phyloP scores from a whole-genome alignment of 2,888 invertebrate genomes.

The Lamproptera curius region DNA sequence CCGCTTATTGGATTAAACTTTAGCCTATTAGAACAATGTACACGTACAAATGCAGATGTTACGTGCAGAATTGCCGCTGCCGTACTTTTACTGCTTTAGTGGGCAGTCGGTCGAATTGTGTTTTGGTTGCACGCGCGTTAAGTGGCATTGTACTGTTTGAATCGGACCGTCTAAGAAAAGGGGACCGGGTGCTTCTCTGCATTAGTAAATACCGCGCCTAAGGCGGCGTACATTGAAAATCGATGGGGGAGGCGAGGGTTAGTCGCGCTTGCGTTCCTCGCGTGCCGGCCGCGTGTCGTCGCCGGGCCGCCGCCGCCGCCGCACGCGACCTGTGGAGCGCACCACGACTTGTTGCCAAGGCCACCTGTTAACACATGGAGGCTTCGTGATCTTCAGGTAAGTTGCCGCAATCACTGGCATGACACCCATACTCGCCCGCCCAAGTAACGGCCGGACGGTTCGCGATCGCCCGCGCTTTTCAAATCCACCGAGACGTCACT shows the following conservation, averaged over 20 bases:
- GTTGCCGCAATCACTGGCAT: conserved; percentile 44
- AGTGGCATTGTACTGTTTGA: conserved; percentile 31
- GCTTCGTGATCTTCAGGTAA: conserved; percentile 62
- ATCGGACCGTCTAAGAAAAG: conserved; percentile 54
- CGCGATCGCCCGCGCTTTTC: neutral
- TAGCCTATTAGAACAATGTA: conserved; percentile 7
- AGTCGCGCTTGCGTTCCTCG: conserved; percentile 49
- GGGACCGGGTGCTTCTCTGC: conserved; percentile 55
- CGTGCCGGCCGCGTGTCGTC: conserved; percentile 31
- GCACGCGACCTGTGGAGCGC: conserved; percentile 58
- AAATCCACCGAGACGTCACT: neutral
- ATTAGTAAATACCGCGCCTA: conserved; percentile 66
- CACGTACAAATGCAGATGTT: neutral
- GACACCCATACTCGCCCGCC: neutral
- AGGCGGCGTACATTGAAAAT: conserved; percentile 62
- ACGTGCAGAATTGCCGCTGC: too few relatives aligned
- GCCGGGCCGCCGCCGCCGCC: conserved; percentile 29
- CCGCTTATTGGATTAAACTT: conserved; percentile 7
- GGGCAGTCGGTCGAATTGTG: too few relatives aligned
- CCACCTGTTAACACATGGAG: conserved; percentile 72
- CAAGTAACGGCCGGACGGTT: neutral
- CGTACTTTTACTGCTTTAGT: too few relatives aligned
- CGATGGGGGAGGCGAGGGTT: conserved; percentile 54
- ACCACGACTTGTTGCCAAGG: conserved; percentile 65
- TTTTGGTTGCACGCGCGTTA: conserved; percentile 7